Base-by-base conservation (phyloP, 2,797 vertebrate species). In the Urosaurus nigricauda region DNA sequence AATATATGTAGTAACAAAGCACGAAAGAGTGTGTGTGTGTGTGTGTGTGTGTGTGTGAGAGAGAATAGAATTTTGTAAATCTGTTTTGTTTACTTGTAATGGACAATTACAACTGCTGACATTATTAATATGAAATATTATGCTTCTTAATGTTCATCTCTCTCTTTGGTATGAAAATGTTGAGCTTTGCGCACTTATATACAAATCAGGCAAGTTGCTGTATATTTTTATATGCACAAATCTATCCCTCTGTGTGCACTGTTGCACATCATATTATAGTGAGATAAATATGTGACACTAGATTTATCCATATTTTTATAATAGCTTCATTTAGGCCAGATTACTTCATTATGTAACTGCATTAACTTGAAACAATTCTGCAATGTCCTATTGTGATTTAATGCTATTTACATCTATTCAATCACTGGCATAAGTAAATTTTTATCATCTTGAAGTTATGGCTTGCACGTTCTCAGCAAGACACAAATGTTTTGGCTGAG, bases 161-260 rank as follows among this genome's bases (percentile, higher is more conserved):
- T 40, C 92, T 87, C 63, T 87, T 86, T 87, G 78, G 77, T 81
- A 56, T 83, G 7, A 90, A 90, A 26, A 4, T 88, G 71, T 40
- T 87, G 43, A 78, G 1, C 12, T 78, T 12, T 65, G n/a, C 78
- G 21, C 35, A 1, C 51, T 92, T 89, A 32, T 1, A 0, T 90
- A 92, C 79, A 85, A 88, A 63, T 6, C 26, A 87, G 81, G 53
- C 2, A 88, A 19, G 43, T 53, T 87, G 17, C 5, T 79, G 71
- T 71, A 11, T 71, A 71, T 19, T 32, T 19, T 88, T 92, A 90
- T 89, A 88, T 71, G 2, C 40, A 74, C 0, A 77, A 81, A 21
- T 68, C 3, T 82, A 88, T 88, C 63, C n/a, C 91, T 90, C 65
- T 7, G 47, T 35, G 32, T 56, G 68, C 40, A 88, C 1, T 19